Evolutionary conservation across 1,140 invertebrate genomes (phyloP).

Genomic region (Thaumetopoea pityocampa): DNA sequence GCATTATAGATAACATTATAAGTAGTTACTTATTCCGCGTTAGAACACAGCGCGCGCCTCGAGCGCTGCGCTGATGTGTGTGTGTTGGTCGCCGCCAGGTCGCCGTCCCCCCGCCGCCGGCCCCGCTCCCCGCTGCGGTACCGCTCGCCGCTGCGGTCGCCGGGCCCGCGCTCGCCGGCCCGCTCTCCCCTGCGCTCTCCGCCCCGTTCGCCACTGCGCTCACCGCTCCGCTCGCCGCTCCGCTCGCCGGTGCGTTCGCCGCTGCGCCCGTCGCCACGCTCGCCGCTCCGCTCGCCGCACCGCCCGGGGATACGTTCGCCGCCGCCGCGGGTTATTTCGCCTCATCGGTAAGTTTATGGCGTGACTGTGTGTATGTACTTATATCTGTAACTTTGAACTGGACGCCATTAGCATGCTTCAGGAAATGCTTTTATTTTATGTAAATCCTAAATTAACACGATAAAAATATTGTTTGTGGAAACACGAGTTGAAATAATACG

Average conservation of each 20-base stretch:
- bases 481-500: too few species aligned
- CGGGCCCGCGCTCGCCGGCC: constrained; percentile 15
- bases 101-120: constrained; percentile 53
- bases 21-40: too few species aligned
- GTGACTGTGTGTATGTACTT: background rate
- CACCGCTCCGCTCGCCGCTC: too few species aligned
- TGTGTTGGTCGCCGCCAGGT: constrained; percentile 34
- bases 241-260: constrained; percentile 25
- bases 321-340: constrained; percentile 26
- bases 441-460: background rate
- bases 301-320: constrained; percentile 14
- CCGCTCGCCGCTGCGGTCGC: constrained; percentile 29
- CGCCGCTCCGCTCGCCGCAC: constrained; percentile 19
- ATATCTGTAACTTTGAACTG: background rate
- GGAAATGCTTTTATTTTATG: background rate
- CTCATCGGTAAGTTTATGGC: constrained; percentile 39
- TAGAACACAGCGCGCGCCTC: too few species aligned
- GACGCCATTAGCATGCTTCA: too few species aligned
- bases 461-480: background rate
- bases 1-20: too few species aligned
- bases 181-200: constrained; percentile 32
- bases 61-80: too few species aligned
- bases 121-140: constrained; percentile 53
- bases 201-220: too few species aligned
- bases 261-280: constrained; percentile 20